Evolutionary conservation across 1,140 invertebrate genomes (phyloP).

Genomic region (Drosophila pallidifrons): DNA sequence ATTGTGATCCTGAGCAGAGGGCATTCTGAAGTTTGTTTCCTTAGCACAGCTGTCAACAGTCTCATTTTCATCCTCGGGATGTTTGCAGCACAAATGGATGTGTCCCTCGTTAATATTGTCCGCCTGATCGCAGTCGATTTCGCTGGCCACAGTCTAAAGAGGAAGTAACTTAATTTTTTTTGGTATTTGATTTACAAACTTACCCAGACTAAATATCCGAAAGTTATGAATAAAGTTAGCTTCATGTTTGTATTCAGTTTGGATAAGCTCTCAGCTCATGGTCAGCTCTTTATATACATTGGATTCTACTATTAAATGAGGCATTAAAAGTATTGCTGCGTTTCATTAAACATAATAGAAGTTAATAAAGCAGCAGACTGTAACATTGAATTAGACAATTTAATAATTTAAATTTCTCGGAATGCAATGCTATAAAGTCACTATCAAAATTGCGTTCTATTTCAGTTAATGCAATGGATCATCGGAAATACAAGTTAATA

Average conservation of each 20-base stretch:
- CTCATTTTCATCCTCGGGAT: constrained; percentile 73
- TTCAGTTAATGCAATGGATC: constrained; percentile 48
- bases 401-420: constrained; percentile 5
- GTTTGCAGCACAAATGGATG: constrained; percentile 74
- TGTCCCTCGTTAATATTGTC: constrained; percentile 61
- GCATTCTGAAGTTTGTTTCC: constrained; percentile 52
- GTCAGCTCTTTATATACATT: constrained; percentile 34
- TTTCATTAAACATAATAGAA: constrained; percentile 11
- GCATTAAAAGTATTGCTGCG: constrained; percentile 3
- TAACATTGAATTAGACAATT: constrained; percentile 4
- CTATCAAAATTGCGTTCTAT: background rate
- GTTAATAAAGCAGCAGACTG: background rate
- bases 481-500: background rate
- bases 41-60: constrained; percentile 65
- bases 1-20: constrained; percentile 53
- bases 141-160: constrained; percentile 22
- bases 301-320: constrained; percentile 14
- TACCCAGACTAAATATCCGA: constrained; percentile 53
- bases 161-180: too few relatives aligned
- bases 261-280: too few relatives aligned
- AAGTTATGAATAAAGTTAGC: constrained; percentile 6
- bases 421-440: constrained; percentile 49
- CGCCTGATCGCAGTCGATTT: constrained; percentile 65
- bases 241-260: constrained; percentile 32
- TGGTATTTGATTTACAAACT: constrained; percentile 2